These are phyloP conservation scores for Eulemur rufifrons DNA, from an alignment of 2,113 vertebrate species.

Conservation along the genomic window DNA sequence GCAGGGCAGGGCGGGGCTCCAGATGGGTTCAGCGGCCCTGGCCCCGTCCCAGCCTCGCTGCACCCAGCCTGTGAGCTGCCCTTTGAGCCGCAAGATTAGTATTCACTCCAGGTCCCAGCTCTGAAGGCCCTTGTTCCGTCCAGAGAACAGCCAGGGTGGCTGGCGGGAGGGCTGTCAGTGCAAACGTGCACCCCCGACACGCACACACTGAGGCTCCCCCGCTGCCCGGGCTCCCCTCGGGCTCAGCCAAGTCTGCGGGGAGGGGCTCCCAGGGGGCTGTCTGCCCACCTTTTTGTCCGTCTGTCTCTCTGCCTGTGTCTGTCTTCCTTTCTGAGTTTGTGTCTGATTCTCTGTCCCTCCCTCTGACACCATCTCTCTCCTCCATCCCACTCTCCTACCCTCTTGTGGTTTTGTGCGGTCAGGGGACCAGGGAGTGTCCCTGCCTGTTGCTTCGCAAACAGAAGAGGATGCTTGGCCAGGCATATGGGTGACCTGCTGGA, in stretches of 20 bases:
- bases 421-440: not conserved
- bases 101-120: not conserved
- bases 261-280: not conserved
- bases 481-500: not conserved
- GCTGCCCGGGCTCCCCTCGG: not conserved
- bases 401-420: not conserved
- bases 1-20: not conserved
- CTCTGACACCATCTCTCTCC: not conserved
- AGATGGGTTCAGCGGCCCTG: constrained; percentile 46
- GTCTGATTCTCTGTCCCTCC: too few relatives aligned
- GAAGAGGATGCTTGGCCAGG: not conserved
- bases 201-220: not conserved
- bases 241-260: not conserved
- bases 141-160: not conserved
- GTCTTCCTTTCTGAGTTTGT: not conserved
- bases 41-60: not conserved
- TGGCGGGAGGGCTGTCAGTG: not conserved
- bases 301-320: not conserved
- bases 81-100: not conserved
- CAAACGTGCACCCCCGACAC: not conserved
- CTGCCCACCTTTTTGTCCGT: not conserved
- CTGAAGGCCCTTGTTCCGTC: not conserved
- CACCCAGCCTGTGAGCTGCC: not conserved
- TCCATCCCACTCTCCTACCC: rapidly evolving
- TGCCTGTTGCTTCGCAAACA: not conserved